Conservation (phyloP, 2,888 invertebrate species). For the Synanthedon formicaeformis region DNA sequence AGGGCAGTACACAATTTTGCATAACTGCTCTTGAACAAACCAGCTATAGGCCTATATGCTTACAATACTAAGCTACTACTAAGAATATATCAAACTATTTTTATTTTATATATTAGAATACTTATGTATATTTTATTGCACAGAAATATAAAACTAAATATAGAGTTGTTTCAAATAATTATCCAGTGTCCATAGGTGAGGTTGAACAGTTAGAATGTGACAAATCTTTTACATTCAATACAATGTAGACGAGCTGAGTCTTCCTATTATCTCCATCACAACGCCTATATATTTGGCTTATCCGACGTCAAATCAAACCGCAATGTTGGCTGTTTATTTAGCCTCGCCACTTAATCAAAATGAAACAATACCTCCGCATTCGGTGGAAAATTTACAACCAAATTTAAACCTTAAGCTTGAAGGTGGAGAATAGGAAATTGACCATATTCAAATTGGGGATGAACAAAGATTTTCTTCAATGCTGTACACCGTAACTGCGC, state of each 20-base stretch:
- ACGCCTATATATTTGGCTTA: conserved; percentile 29
- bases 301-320: conserved; percentile 31
- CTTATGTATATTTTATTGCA: too few relatives aligned
- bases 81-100: accelerated
- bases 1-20: too few relatives aligned
- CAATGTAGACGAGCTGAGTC: too few relatives aligned
- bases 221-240: too few relatives aligned
- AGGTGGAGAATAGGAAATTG: background rate
- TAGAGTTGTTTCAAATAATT: too few relatives aligned
- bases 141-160: too few relatives aligned
- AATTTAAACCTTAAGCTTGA: background rate
- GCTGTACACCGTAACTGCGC: background rate
- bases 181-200: too few relatives aligned
- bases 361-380: background rate
- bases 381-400: background rate
- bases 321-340: conserved; percentile 20
- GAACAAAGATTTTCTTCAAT: background rate
- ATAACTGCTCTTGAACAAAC: too few relatives aligned
- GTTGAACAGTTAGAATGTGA: too few relatives aligned
- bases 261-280: conserved; percentile 20
- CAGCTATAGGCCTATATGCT: too few relatives aligned
- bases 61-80: too few relatives aligned
- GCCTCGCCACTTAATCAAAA: conserved; percentile 26
- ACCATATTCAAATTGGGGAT: background rate
- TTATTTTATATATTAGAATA: too few relatives aligned